A percentile compares a stretch with the other conserved stretches of the same genome.
Evolutionary conservation across 1,140 invertebrate genomes (phyloP).

Genomic region (Lamellibrachia luymesi): DNA sequence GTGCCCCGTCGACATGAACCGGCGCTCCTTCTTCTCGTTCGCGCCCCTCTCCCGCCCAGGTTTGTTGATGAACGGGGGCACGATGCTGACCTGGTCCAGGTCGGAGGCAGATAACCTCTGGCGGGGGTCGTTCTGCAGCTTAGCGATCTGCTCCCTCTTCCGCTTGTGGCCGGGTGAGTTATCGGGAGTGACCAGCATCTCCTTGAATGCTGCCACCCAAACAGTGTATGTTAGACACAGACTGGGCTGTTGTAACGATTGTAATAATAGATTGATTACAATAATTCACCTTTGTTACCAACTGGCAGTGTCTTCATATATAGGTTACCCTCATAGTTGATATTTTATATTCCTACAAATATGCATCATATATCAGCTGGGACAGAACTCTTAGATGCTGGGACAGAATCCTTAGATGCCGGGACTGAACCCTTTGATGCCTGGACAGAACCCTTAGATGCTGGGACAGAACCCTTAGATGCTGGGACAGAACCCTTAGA

Average conservation of each 20-base stretch:
- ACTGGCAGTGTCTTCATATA: not conserved
- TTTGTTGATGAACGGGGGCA: constrained; percentile 44
- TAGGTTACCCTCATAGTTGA: not conserved
- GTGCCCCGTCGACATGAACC: constrained; percentile 82
- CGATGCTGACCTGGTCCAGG: constrained; percentile 37
- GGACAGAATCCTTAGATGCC: too few species aligned
- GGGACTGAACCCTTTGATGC: too few species aligned
- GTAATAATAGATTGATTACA: not conserved
- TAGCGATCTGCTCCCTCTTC: constrained; percentile 37
- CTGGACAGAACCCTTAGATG: too few species aligned
- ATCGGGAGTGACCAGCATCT: constrained; percentile 83
- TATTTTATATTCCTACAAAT: too few species aligned
- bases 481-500: too few species aligned
- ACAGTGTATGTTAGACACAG: not conserved
- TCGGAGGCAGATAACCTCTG: constrained; percentile 53
- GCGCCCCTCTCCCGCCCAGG: constrained; percentile 39
- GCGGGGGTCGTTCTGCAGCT: constrained; percentile 58
- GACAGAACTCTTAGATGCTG: too few species aligned
- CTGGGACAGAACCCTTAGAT: too few species aligned
- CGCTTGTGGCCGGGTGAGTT: constrained; percentile 59
- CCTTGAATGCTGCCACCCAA: constrained; percentile 66
- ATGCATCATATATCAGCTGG: too few species aligned
- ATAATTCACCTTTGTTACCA: not conserved
- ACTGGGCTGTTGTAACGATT: not conserved
- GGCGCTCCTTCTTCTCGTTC: constrained; percentile 67